phyloP scores from a whole-genome alignment of 1,140 invertebrate species.

The Galendromus occidentalis region DNA sequence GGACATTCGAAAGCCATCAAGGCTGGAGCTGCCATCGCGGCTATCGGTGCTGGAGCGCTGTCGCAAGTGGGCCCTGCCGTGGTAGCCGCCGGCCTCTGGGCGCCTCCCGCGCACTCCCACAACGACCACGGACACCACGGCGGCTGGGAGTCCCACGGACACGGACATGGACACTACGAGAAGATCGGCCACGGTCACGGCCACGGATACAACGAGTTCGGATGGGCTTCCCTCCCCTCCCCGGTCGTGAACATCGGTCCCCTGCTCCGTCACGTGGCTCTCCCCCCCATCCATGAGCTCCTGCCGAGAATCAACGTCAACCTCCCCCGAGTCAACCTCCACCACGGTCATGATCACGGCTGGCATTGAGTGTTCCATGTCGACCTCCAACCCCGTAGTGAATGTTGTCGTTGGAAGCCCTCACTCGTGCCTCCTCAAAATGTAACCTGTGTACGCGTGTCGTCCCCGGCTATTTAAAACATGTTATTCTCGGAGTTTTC shows the following conservation, averaged over 20 bases:
- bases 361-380: not conserved
- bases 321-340: not conserved
- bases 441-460: too few species aligned
- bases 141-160: not conserved
- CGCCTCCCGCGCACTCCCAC: not conserved
- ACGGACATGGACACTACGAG: not conserved
- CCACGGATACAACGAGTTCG: slow-evolving; percentile 6
- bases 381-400: too few species aligned
- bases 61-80: slow-evolving; percentile 1
- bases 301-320: not conserved
- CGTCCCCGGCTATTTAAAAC: too few species aligned
- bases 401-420: too few species aligned
- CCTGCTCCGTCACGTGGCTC: slow-evolving; percentile 1
- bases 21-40: not conserved
- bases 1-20: not conserved
- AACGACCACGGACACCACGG: not conserved
- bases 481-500: too few species aligned
- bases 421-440: too few species aligned
- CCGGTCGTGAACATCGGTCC: slow-evolving; percentile 1
- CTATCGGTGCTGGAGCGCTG: not conserved
- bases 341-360: not conserved
- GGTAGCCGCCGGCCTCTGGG: not conserved
- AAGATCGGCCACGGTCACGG: not conserved
- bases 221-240: not conserved
- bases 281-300: slow-evolving; percentile 4